Evolutionary conservation across 2,797 vertebrate species (phyloP), one percentile per base, ranked within the genome.

Genomic region (Staurois parvus): DNA sequence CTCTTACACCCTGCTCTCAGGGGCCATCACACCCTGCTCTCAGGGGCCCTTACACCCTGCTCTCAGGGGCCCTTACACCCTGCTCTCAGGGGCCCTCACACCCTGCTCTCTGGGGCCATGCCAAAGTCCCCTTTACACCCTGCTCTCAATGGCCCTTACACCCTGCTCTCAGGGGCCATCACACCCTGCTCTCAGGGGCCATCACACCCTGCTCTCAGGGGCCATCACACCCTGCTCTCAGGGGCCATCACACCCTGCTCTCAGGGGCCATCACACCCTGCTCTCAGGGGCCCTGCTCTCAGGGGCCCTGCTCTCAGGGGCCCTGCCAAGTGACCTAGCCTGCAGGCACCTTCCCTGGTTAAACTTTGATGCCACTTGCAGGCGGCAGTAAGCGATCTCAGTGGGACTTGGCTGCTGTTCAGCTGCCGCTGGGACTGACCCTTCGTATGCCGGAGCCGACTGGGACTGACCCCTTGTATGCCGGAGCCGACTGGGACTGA

Each of bases 351-450:
- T 24, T 62, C 24, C 59, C 34, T 34, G 76, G 8, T 37, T 66
- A 30, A 79, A 29, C 76, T 37, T 34, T 45, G 62, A 79, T 26
- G 37, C 64, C 62, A 79, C 76, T 30, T 48, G 21, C 4, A 62
- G n/a, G 74, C 24, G 59, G 64, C 26, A 42, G 76, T n/a, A 78
- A 78, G 76, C 19, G 76, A 78, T 78, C 52, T 42, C 76, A 66
- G 76, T 66, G 32, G 3, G 56, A 42, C 30, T 66, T 59, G 74
- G 48, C 74, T 32, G 19, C 3, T 56, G 28, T 34, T 76, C 74
- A 76, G 32, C 48, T 34, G 13, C 28, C 26, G 62, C 5, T 21
- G n/a, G 19, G 28, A 68, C 13, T 67, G 30, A 66, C 59, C 76
- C 59, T 4, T 26, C 28, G 7, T 21, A 4, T 64, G 75, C 75